phyloP scores from a whole-genome alignment of 1,140 invertebrate species.

The Calephelis virginiensis region DNA sequence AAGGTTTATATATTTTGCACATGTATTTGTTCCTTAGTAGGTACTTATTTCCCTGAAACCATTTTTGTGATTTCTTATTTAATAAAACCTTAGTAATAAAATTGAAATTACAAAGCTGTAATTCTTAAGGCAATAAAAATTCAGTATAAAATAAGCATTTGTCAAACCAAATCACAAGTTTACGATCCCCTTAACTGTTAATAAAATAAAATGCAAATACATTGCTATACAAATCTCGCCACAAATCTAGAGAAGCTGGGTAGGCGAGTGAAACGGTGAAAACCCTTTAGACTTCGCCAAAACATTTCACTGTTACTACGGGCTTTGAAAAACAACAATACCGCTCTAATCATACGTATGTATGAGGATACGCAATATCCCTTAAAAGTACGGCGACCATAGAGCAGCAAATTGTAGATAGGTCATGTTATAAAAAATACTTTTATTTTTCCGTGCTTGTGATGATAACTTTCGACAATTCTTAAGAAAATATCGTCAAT shows the following conservation, averaged over 20 bases:
- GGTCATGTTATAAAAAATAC: background rate
- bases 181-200: constrained; percentile 9
- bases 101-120: constrained; percentile 33
- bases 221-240: constrained; percentile 16
- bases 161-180: constrained; percentile 16
- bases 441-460: too few relatives aligned
- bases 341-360: constrained; percentile 57
- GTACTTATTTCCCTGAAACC: too few relatives aligned
- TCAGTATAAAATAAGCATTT: constrained; percentile 8
- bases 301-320: constrained; percentile 50
- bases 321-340: constrained; percentile 76
- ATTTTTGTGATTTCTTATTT: constrained; percentile 30
- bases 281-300: constrained; percentile 61
- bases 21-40: too few relatives aligned
- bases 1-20: too few relatives aligned
- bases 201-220: constrained; percentile 18
- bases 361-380: constrained; percentile 73
- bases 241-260: constrained; percentile 55
- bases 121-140: constrained; percentile 51
- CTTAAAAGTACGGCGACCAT: constrained; percentile 53
- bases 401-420: constrained; percentile 40
- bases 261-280: constrained; percentile 44
- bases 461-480: too few relatives aligned
- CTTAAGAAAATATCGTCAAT: too few relatives aligned
- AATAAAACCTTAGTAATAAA: constrained; percentile 42